Percentiles rank a stretch among this genome's conserved stretches.
Evolutionary conservation across 2,797 vertebrate genomes (phyloP).

Genomic region (Microctenopoma steveboyesi): DNA sequence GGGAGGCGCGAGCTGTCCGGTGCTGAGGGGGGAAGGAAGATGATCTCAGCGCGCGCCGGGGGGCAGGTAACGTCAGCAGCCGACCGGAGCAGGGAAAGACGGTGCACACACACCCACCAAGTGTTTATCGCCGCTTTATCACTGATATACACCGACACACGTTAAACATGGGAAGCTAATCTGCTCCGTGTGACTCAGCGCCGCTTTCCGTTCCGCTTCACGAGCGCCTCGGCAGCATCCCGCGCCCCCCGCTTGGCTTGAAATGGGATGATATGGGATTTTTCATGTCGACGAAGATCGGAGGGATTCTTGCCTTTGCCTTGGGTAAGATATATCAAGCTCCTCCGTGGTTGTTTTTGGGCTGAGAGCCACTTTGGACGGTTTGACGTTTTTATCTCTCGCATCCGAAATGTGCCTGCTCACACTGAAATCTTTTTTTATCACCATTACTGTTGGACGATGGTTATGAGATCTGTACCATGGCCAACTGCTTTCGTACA

Average conservation of each 20-base stretch:
- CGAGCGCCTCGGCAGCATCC: constrained; percentile 59
- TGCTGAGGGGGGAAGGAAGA: constrained; percentile 49
- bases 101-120: constrained; percentile 40
- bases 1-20: constrained; percentile 68
- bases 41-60: constrained; percentile 68
- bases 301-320: constrained; percentile 67
- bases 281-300: constrained; percentile 77
- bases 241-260: constrained; percentile 66
- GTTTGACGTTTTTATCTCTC: not conserved
- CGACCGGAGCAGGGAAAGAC: constrained; percentile 55
- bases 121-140: constrained; percentile 38
- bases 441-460: constrained; percentile 33
- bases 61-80: constrained; percentile 76
- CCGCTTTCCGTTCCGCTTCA: constrained; percentile 18
- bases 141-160: constrained; percentile 33
- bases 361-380: constrained; percentile 22
- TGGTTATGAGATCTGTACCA: constrained; percentile 43
- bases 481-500: constrained; percentile 48
- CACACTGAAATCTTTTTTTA: constrained; percentile 34
- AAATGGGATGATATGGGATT: constrained; percentile 83
- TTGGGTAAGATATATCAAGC: constrained; percentile 68
- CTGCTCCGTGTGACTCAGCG: constrained; percentile 45
- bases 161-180: constrained; percentile 47
- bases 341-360: not conserved
- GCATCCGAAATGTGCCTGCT: constrained; percentile 11